Percentiles rank a stretch among this genome's conserved stretches.
Conservation (phyloP, 2,888 invertebrate species). For the Leucoma salicis region DNA sequence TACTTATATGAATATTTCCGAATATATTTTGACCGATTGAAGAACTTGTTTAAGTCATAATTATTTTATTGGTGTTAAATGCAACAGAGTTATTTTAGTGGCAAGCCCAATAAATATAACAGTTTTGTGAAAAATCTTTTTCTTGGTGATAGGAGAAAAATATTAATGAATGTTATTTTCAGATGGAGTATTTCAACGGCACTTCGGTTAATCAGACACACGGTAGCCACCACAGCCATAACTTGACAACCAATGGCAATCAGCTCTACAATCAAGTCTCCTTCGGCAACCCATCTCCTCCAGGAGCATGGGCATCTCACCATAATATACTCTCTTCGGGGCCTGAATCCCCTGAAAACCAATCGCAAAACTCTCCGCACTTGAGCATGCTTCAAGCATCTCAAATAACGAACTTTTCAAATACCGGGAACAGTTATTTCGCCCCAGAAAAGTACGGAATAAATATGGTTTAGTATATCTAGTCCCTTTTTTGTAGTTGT, state of each 20-base stretch:
- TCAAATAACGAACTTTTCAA: conserved; percentile 77
- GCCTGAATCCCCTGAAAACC: conserved; percentile 73
- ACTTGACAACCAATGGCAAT: conserved; percentile 70
- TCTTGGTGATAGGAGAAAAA: background rate
- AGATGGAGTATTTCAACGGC: conserved; percentile 81
- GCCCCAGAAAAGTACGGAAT: conserved; percentile 79
- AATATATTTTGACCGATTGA: background rate
- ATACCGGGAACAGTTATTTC: conserved; percentile 76
- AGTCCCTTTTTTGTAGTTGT: conserved; percentile 52
- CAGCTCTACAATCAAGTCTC: conserved; percentile 78
- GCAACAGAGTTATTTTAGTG: background rate
- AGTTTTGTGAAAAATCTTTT: too few relatives aligned
- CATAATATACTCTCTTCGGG: conserved; percentile 74
- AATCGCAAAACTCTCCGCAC: conserved; percentile 70
- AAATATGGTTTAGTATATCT: conserved; percentile 78
- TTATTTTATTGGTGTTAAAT: background rate
- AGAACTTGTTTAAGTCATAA: background rate
- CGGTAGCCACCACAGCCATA: conserved; percentile 69
- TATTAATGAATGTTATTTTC: conserved; percentile 29
- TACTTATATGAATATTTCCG: background rate
- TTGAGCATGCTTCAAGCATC: conserved; percentile 77
- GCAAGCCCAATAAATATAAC: too few relatives aligned
- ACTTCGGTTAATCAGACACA: conserved; percentile 72
- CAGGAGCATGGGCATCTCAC: conserved; percentile 72
- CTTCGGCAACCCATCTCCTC: conserved; percentile 75